phyloP scores from a whole-genome alignment of 2,797 vertebrate species.

The Loris lydekkerianus region DNA sequence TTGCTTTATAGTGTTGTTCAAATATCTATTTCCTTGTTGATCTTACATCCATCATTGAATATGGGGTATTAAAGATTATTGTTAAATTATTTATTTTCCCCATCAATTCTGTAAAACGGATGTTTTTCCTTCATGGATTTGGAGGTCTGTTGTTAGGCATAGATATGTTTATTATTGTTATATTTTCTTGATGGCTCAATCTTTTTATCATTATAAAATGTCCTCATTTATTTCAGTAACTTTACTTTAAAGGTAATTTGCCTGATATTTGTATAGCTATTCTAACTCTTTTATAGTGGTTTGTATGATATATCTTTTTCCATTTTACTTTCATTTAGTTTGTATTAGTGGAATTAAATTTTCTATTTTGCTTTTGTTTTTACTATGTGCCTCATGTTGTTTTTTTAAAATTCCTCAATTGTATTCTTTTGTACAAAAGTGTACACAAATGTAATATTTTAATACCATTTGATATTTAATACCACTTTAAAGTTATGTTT shows the following conservation, averaged over 20 bases:
- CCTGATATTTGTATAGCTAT: not conserved
- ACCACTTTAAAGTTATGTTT: not conserved
- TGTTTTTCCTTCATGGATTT: not conserved
- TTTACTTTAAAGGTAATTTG: not conserved
- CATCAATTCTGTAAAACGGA: not conserved
- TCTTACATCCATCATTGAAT: not conserved
- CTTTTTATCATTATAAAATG: conserved; percentile 9
- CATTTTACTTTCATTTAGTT: not conserved
- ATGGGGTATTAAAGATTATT: not conserved
- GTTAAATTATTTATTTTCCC: not conserved
- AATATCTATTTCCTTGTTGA: not conserved
- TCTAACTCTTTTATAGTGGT: not conserved
- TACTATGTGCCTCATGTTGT: not conserved
- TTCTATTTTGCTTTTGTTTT: conserved; percentile 49
- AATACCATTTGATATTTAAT: not conserved
- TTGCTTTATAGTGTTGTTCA: not conserved
- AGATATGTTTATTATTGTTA: not conserved
- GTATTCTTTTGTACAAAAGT: not conserved
- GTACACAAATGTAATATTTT: not conserved
- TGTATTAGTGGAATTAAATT: not conserved
- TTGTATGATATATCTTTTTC: conserved; percentile 2
- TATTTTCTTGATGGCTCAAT: not conserved
- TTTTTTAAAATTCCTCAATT: not conserved
- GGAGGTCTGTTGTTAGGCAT: not conserved
- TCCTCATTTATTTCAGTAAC: not conserved